Conservation (phyloP, 2,888 invertebrate genomes). For the Metellina segmentata region DNA sequence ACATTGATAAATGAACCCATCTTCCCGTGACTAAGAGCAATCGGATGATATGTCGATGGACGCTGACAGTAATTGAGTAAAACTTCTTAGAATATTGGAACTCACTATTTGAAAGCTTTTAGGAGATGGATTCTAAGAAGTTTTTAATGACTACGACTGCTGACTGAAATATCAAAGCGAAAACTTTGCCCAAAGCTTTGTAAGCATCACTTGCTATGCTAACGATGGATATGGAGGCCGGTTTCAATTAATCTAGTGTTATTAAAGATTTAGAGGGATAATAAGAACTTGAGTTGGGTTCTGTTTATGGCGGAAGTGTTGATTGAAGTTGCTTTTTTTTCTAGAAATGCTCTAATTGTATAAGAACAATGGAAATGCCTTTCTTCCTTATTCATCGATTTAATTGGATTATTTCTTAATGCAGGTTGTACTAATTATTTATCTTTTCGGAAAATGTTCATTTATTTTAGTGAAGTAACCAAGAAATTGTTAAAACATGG, state of each 20-base stretch:
- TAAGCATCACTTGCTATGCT: slow-evolving; percentile 43
- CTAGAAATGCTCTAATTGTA: too few relatives aligned
- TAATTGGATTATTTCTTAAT: too few relatives aligned
- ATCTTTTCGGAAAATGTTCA: too few relatives aligned
- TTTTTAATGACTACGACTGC: slow-evolving; percentile 39
- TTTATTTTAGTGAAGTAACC: too few relatives aligned
- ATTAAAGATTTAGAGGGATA: neutral
- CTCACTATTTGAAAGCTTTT: slow-evolving; percentile 40
- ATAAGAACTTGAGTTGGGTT: too few relatives aligned
- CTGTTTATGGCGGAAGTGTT: too few relatives aligned
- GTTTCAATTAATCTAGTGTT: slow-evolving; percentile 13
- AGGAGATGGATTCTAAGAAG: slow-evolving; percentile 29
- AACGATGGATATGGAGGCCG: slow-evolving; percentile 15
- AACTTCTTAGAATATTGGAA: slow-evolving; percentile 48
- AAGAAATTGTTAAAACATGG: too few relatives aligned
- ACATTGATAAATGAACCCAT: slow-evolving; percentile 59
- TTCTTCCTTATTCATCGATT: too few relatives aligned
- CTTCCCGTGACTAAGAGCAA: neutral
- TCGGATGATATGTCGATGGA: neutral
- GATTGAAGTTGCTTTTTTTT: too few relatives aligned
- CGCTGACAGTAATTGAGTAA: slow-evolving; percentile 27
- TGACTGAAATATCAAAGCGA: slow-evolving; percentile 18
- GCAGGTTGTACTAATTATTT: too few relatives aligned
- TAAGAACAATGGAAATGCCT: too few relatives aligned
- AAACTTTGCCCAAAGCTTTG: slow-evolving; percentile 12